phyloP scores from a whole-genome alignment of 2,797 vertebrate species.

The Scarus forsteni region DNA sequence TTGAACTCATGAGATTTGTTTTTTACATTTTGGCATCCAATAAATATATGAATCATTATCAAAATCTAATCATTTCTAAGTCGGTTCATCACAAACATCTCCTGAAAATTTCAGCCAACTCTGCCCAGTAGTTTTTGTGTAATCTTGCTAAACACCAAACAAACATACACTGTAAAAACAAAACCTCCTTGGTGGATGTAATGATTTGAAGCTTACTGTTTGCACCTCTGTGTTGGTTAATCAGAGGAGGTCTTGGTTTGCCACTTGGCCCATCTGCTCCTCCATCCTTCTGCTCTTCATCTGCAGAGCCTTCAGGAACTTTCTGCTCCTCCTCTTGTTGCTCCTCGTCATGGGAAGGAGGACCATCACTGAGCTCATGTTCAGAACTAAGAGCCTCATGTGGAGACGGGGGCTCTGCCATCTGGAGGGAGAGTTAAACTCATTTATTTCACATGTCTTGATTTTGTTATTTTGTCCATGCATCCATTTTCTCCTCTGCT shows the following conservation, averaged over 20 bases:
- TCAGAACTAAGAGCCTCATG: conserved; percentile 25
- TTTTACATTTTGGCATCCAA: no score
- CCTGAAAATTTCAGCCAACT: no score
- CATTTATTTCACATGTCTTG: neutral
- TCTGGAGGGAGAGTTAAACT: conserved; percentile 33
- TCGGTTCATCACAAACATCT: no score
- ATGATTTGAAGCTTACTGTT: neutral
- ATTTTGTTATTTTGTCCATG: no score
- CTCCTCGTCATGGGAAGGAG: conserved; percentile 5
- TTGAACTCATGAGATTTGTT: no score
- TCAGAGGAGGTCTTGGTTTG: conserved; percentile 57
- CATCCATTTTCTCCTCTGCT: no score
- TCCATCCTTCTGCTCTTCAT: conserved; percentile 14
- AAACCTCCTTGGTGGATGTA: no score
- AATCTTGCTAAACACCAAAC: no score
- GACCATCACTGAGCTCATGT: conserved; percentile 5
- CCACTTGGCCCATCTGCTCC: neutral
- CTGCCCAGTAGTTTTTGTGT: neutral
- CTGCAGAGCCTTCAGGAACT: neutral
- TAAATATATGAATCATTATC: no score
- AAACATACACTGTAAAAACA: no score
- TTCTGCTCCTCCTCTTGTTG: conserved; percentile 13
- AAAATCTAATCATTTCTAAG: no score
- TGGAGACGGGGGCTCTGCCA: conserved; percentile 44
- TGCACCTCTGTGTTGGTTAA: conserved; percentile 57